Conservation (phyloP, 2,888 invertebrate species). For the Anodontia alba region DNA sequence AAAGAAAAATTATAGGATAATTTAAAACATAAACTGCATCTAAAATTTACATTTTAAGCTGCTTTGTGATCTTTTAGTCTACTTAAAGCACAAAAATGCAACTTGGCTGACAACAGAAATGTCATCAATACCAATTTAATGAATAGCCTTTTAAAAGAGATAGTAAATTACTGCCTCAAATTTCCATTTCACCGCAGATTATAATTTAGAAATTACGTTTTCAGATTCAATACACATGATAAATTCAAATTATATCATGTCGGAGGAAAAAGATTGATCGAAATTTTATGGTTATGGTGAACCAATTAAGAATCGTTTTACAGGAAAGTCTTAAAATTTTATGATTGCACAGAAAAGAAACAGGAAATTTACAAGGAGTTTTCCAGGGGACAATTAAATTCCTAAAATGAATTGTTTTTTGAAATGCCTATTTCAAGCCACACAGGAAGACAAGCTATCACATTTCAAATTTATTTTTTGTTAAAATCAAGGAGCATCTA, state of each 20-base stretch:
- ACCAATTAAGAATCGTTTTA: conserved; percentile 16
- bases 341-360: not conserved
- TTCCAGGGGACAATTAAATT: conserved; percentile 5
- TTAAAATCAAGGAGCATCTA: too few species aligned
- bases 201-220: conserved; percentile 21
- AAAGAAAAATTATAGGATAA: too few species aligned
- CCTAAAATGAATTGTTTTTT: not conserved
- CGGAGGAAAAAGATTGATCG: conserved; percentile 4
- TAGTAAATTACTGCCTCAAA: conserved; percentile 16
- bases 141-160: conserved; percentile 19
- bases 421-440: not conserved
- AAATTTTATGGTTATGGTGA: conserved; percentile 6
- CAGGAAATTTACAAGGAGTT: conserved; percentile 7
- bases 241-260: conserved; percentile 16
- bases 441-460: not conserved
- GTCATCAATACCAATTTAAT: conserved; percentile 6
- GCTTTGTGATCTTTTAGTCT: too few species aligned
- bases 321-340: conserved; percentile 19
- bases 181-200: conserved; percentile 15
- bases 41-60: too few species aligned
- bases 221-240: conserved; percentile 15
- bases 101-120: not conserved
- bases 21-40: too few species aligned
- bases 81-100: too few species aligned
- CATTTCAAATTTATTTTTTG: not conserved